These are phyloP conservation scores for Lycocorax pyrrhopterus DNA, from an alignment of 2,113 vertebrate genomes.

Conservation along the genomic window DNA sequence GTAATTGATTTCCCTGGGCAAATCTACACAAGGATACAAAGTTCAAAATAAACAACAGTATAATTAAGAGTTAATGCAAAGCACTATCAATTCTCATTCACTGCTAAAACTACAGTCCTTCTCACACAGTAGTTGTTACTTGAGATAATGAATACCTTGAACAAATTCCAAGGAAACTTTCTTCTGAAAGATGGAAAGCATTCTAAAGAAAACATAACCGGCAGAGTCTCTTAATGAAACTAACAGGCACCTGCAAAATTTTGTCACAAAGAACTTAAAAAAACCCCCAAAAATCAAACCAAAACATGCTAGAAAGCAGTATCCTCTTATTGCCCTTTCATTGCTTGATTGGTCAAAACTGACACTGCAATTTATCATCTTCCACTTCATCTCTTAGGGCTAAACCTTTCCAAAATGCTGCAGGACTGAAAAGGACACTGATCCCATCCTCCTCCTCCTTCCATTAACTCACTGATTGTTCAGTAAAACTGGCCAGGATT, in stretches of 20 bases:
- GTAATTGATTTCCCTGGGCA: not conserved
- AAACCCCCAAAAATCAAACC: not conserved
- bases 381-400: slow-evolving; percentile 47
- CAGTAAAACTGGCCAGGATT: not conserved
- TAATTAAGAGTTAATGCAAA: not conserved
- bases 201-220: not conserved
- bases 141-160: not conserved
- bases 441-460: not conserved
- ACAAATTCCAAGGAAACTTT: not conserved
- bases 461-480: slow-evolving; percentile 16
- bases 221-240: not conserved
- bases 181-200: not conserved
- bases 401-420: slow-evolving; percentile 50
- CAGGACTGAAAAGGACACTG: not conserved
- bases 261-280: not conserved
- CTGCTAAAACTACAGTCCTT: not conserved
- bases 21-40: not conserved
- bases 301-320: not conserved
- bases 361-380: slow-evolving; percentile 64
- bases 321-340: not conserved
- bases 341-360: slow-evolving; percentile 60
- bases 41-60: not conserved
- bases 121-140: not conserved
- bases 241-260: not conserved
- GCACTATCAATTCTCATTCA: not conserved